Conservation (phyloP, 2,797 vertebrate genomes). For the Cynopterus sphinx region DNA sequence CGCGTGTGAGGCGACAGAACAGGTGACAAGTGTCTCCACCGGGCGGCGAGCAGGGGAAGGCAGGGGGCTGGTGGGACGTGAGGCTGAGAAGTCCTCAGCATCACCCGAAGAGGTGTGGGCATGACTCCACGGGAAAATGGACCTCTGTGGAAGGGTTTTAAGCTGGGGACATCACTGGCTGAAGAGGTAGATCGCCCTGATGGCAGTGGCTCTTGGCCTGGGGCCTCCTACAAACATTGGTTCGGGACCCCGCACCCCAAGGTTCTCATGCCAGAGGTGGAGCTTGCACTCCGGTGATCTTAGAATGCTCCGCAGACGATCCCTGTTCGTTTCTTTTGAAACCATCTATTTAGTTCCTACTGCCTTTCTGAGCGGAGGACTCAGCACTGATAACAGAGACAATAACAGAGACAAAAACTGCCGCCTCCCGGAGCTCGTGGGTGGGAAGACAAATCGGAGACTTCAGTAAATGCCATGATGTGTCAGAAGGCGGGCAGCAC, state of each 20-base stretch:
- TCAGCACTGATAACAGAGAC: background rate
- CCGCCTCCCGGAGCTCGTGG: background rate
- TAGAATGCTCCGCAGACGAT: background rate
- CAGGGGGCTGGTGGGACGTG: background rate
- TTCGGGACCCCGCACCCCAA: background rate
- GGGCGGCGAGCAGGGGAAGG: no score
- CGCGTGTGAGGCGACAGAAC: accelerated
- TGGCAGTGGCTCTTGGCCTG: background rate
- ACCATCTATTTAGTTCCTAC: background rate
- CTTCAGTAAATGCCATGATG: no score
- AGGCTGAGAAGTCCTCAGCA: background rate
- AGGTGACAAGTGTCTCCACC: accelerated
- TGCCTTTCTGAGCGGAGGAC: background rate
- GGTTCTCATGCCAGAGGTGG: background rate
- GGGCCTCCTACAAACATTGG: background rate
- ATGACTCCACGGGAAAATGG: background rate
- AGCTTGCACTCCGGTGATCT: background rate
- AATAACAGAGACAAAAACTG: background rate
- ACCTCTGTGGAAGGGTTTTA: background rate
- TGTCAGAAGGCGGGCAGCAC: no score
- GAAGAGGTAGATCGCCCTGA: background rate
- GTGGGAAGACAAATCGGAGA: background rate
- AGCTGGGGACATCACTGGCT: background rate
- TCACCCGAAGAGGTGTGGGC: background rate
- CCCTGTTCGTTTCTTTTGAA: background rate